Conservation (phyloP, 2,888 invertebrate genomes). For the Diachrysia chrysitis region DNA sequence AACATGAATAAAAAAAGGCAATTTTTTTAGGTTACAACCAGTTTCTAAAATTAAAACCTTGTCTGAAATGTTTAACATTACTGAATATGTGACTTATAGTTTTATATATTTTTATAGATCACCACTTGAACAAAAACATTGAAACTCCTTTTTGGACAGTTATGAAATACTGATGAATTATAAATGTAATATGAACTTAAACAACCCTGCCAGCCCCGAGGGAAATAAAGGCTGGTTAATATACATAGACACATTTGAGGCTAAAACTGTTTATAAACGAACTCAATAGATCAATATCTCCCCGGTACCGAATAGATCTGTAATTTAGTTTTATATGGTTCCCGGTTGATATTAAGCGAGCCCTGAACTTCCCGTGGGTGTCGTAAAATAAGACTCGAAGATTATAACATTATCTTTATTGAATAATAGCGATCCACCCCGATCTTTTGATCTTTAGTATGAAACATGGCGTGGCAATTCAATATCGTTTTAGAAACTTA, state of each 20-base stretch:
- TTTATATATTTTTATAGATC: too few relatives aligned
- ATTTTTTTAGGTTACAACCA: too few relatives aligned
- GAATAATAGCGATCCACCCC: conserved; percentile 16
- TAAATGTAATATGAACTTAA: conserved; percentile 3
- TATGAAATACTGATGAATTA: conserved; percentile 1
- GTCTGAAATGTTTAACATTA: too few relatives aligned
- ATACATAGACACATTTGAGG: conserved; percentile 3
- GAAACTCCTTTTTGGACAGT: not conserved
- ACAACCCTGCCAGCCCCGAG: not conserved
- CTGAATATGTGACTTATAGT: too few relatives aligned
- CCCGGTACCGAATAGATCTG: conserved; percentile 2
- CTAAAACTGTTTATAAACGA: conserved; percentile 4
- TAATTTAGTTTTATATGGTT: conserved; percentile 33
- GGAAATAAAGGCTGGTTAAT: not conserved
- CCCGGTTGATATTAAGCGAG: conserved; percentile 30
- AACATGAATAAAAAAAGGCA: too few relatives aligned
- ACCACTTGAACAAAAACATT: not conserved
- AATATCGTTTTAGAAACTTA: not conserved
- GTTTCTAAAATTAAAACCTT: too few relatives aligned
- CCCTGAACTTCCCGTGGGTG: conserved; percentile 25
- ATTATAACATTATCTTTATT: conserved; percentile 35
- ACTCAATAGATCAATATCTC: conserved; percentile 6
- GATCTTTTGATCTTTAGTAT: not conserved
- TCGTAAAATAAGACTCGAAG: conserved; percentile 33
- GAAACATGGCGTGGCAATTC: not conserved